A percentile compares a stretch with the other conserved stretches of the same genome.
phyloP scores from a whole-genome alignment of 2,113 vertebrate species.

The Meriones unguiculatus region DNA sequence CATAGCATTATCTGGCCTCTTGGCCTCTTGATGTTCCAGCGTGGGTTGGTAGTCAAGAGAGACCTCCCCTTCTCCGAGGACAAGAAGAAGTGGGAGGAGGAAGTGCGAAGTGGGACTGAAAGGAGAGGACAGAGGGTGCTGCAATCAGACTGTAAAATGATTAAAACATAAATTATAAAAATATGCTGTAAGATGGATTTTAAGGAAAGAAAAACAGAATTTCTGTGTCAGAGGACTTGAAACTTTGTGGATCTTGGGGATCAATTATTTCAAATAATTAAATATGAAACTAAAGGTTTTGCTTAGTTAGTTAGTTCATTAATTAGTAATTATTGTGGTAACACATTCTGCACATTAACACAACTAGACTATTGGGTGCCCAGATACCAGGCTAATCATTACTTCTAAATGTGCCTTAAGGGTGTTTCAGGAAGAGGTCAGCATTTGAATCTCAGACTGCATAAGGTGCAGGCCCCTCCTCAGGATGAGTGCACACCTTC shows the following conservation, averaged over 20 bases:
- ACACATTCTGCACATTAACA: background rate
- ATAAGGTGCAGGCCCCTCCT: background rate
- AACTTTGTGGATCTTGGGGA: background rate
- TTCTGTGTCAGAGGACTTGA: background rate
- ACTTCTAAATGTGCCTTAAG: background rate
- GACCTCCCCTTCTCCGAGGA: no score
- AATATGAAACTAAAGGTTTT: background rate
- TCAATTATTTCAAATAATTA: slow-evolving; percentile 22
- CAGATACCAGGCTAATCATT: background rate
- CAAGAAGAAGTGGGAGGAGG: no score
- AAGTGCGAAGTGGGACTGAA: no score
- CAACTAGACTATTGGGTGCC: background rate
- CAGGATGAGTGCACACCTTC: background rate
- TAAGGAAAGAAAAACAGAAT: background rate
- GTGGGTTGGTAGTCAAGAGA: no score
- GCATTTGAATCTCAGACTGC: background rate
- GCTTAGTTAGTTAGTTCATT: background rate
- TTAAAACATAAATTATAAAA: background rate
- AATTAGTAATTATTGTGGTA: background rate
- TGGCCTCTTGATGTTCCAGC: no score
- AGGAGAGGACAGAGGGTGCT: no score
- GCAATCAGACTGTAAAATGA: no score
- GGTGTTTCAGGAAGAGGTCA: background rate
- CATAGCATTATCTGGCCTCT: no score
- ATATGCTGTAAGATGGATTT: no score